Evolutionary conservation across 2,113 vertebrate genomes (phyloP).

Genomic region (Marcusenius ussheri): DNA sequence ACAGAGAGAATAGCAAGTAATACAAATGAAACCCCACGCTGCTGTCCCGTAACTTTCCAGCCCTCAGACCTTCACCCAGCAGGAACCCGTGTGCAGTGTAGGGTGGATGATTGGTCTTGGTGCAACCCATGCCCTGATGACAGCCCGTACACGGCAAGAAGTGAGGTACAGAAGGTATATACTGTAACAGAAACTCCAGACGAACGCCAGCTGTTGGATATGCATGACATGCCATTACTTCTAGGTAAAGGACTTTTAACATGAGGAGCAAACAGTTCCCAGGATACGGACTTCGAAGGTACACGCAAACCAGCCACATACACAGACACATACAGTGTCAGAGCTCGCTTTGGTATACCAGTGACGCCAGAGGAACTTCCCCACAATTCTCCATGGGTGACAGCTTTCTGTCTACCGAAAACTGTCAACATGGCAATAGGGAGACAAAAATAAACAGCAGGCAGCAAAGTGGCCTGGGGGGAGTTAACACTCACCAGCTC

Average conservation of each 20-base stretch:
- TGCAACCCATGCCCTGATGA: not conserved
- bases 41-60: not conserved
- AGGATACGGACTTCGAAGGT: not conserved
- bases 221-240: not conserved
- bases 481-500: not conserved
- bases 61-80: not conserved
- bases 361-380: not conserved
- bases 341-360: not conserved
- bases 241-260: not conserved
- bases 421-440: not conserved
- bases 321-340: not conserved
- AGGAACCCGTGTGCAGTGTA: not conserved
- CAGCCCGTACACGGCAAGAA: not conserved
- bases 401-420: not conserved
- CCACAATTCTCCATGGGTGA: not conserved
- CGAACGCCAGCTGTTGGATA: not conserved
- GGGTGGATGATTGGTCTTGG: not conserved
- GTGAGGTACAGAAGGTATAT: not conserved
- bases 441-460: not conserved
- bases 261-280: not conserved
- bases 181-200: not conserved
- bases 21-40: not conserved
- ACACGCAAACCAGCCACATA: not conserved
- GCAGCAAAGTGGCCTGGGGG: not conserved
- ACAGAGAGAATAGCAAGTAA: not conserved